Evolutionary conservation across 2,113 vertebrate genomes (phyloP).

Genomic region (Brienomyrus longianalis): DNA sequence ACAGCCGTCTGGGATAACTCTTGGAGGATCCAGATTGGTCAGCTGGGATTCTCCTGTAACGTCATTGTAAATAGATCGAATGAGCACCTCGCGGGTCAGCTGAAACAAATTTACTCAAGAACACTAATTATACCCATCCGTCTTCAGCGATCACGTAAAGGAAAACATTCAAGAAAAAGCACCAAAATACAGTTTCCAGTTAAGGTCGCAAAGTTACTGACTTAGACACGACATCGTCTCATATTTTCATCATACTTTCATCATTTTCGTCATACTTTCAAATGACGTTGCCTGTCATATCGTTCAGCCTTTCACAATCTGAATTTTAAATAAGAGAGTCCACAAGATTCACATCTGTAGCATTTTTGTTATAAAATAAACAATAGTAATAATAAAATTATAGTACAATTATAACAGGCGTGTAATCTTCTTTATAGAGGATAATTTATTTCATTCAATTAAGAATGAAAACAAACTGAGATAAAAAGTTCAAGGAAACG

Average conservation of each 20-base stretch:
- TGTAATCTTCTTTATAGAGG: neutral
- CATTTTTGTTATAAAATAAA: neutral
- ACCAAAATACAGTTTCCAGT: neutral
- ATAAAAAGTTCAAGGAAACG: neutral
- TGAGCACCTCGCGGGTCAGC: neutral
- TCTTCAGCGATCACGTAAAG: neutral
- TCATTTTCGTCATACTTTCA: too few relatives aligned
- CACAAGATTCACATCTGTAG: neutral
- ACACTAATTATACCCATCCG: neutral
- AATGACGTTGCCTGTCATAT: neutral
- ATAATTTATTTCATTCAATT: conserved; percentile 1
- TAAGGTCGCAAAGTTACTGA: neutral
- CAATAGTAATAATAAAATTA: neutral
- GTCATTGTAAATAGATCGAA: neutral
- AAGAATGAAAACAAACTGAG: conserved; percentile 4
- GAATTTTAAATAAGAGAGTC: neutral
- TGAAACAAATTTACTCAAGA: neutral
- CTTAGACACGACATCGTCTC: too few relatives aligned
- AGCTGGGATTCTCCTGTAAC: conserved; percentile 74
- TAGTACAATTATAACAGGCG: neutral
- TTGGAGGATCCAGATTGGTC: conserved; percentile 70
- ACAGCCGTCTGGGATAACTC: conserved; percentile 68
- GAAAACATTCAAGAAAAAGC: neutral
- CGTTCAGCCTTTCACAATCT: neutral
- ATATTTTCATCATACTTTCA: too few relatives aligned